These are phyloP conservation scores for Seira ritae DNA, from an alignment of 2,888 invertebrate species.

Conservation along the genomic window DNA sequence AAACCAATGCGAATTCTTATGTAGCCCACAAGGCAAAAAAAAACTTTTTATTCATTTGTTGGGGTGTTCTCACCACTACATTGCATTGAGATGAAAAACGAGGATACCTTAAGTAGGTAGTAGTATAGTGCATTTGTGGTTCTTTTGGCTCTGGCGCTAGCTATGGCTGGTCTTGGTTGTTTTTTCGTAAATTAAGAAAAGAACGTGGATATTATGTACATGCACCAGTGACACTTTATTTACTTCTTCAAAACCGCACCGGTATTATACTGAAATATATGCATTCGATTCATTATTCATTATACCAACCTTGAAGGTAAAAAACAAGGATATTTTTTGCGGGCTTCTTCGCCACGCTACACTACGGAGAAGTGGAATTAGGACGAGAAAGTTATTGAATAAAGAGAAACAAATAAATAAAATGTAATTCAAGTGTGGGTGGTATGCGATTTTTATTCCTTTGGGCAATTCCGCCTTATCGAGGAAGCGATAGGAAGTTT, in stretches of 20 bases:
- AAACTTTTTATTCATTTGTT: too few relatives aligned
- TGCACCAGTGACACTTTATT: not conserved
- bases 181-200: not conserved
- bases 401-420: not conserved
- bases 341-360: too few relatives aligned
- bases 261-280: not conserved
- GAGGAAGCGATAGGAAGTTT: too few relatives aligned
- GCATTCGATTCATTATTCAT: not conserved
- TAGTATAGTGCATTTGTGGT: not conserved
- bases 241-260: not conserved
- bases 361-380: not conserved
- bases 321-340: too few relatives aligned
- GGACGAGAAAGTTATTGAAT: not conserved
- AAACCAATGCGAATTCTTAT: too few relatives aligned
- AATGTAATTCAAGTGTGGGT: not conserved
- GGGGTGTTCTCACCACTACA: too few relatives aligned
- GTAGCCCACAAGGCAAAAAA: too few relatives aligned
- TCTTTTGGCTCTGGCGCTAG: too few relatives aligned
- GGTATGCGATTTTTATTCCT: not conserved
- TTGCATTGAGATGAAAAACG: too few relatives aligned
- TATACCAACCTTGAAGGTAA: too few relatives aligned
- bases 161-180: not conserved
- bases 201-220: not conserved
- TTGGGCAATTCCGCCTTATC: too few relatives aligned
- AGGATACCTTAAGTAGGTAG: too few relatives aligned